phyloP scores from a whole-genome alignment of 1,140 invertebrate species.

The Macrostomum lignano region DNA sequence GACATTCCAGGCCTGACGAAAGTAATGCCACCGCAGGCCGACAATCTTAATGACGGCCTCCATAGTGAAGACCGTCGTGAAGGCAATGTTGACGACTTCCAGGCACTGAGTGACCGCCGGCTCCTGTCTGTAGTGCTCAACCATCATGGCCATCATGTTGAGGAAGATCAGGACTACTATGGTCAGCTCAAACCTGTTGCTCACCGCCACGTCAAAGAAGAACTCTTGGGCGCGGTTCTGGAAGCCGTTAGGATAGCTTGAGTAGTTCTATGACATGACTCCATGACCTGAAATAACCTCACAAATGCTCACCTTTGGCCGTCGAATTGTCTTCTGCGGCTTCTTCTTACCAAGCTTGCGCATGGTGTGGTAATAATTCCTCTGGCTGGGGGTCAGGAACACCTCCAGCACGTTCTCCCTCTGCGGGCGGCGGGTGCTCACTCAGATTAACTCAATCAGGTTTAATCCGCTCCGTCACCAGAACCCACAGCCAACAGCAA shows the following conservation, averaged over 20 bases:
- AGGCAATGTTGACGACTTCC: slow-evolving; percentile 59
- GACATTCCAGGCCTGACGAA: slow-evolving; percentile 68
- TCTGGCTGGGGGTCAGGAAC: slow-evolving; percentile 78
- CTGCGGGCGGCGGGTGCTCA: slow-evolving; percentile 53
- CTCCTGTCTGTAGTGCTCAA: slow-evolving; percentile 76
- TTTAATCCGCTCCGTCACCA: too few relatives aligned
- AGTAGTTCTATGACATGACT: too few relatives aligned
- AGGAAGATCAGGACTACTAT: too few relatives aligned
- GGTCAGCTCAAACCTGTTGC: slow-evolving; percentile 69
- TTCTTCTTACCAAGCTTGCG: slow-evolving; percentile 79
- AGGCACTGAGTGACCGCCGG: slow-evolving; percentile 54
- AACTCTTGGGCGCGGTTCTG: too few relatives aligned
- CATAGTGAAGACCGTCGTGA: slow-evolving; percentile 67
- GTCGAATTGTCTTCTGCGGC: slow-evolving; percentile 75
- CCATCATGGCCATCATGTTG: slow-evolving; percentile 81
- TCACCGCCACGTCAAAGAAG: too few relatives aligned
- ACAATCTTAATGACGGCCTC: slow-evolving; percentile 67
- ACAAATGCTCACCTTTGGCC: slow-evolving; percentile 52
- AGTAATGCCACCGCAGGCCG: slow-evolving; percentile 66
- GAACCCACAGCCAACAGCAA: too few relatives aligned
- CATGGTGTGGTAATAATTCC: slow-evolving; percentile 86
- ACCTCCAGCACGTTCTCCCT: slow-evolving; percentile 80
- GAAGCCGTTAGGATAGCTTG: too few relatives aligned
- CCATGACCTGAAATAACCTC: too few relatives aligned
- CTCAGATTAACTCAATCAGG: too few relatives aligned